Conservation (phyloP, 2,888 invertebrate species). For the Philereme vetulata region DNA sequence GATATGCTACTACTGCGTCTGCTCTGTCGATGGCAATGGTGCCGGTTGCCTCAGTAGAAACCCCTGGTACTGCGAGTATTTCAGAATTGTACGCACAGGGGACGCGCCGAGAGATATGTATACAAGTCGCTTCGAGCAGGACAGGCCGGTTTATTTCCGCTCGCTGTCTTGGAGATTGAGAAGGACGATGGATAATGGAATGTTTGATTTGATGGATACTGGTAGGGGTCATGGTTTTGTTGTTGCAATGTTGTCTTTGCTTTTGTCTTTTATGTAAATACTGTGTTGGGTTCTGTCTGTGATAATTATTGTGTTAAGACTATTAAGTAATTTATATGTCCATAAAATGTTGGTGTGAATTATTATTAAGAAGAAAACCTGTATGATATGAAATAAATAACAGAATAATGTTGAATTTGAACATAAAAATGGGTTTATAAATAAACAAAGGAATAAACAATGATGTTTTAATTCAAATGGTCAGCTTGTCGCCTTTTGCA, state of each 20-base stretch:
- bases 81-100: constrained; percentile 45
- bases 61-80: constrained; percentile 64
- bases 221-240: constrained; percentile 32
- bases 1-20: constrained; percentile 67
- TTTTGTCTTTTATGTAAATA: constrained; percentile 3
- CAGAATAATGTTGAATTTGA: background rate
- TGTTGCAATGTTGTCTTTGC: constrained; percentile 34
- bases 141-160: constrained; percentile 65
- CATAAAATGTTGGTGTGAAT: too few species aligned
- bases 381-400: too few species aligned
- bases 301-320: background rate
- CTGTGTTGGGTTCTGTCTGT: constrained; percentile 1
- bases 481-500: constrained; percentile 59
- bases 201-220: constrained; percentile 57
- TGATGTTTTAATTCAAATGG: constrained; percentile 13
- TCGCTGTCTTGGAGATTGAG: constrained; percentile 64
- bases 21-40: constrained; percentile 47
- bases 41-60: constrained; percentile 57
- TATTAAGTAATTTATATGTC: background rate
- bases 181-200: constrained; percentile 68
- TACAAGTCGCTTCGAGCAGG: constrained; percentile 52
- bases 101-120: constrained; percentile 53
- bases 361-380: too few species aligned
- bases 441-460: constrained; percentile 13
- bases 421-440: background rate